phyloP scores from a whole-genome alignment of 2,888 invertebrate species.

The Hymenopus coronatus region DNA sequence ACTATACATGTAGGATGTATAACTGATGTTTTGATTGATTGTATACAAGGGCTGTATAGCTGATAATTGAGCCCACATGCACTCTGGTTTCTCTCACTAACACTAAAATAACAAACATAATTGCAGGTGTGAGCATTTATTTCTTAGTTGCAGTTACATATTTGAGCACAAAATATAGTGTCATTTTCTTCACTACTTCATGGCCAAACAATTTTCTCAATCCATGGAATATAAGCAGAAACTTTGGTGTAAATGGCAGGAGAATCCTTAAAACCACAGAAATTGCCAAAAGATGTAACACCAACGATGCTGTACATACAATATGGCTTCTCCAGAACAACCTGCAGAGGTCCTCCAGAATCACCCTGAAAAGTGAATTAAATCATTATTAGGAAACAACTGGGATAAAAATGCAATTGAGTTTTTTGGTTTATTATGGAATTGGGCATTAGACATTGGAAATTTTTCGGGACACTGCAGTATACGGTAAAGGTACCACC shows the following conservation, averaged over 20 bases:
- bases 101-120: too few relatives aligned
- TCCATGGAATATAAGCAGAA: conserved; percentile 47
- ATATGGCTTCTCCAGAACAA: conserved; percentile 25
- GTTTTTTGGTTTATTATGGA: too few relatives aligned
- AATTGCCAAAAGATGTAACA: conserved; percentile 49
- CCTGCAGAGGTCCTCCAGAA: conserved; percentile 49
- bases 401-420: too few relatives aligned
- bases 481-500: too few relatives aligned
- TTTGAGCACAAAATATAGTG: neutral
- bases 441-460: too few relatives aligned
- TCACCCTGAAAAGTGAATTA: conserved; percentile 44
- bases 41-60: too few relatives aligned
- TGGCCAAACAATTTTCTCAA: conserved; percentile 46
- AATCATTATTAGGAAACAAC: too few relatives aligned
- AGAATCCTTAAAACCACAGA: conserved; percentile 46
- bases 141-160: neutral
- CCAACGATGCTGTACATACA: conserved; percentile 49
- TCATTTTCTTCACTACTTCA: neutral
- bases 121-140: neutral
- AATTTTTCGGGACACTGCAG: too few relatives aligned
- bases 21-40: too few relatives aligned
- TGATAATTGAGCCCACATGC: too few relatives aligned
- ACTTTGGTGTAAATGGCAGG: conserved; percentile 49
- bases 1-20: too few relatives aligned
- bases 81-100: too few relatives aligned